Conservation (phyloP, 2,797 vertebrate genomes). For the Sebastes ruberrimus region DNA sequence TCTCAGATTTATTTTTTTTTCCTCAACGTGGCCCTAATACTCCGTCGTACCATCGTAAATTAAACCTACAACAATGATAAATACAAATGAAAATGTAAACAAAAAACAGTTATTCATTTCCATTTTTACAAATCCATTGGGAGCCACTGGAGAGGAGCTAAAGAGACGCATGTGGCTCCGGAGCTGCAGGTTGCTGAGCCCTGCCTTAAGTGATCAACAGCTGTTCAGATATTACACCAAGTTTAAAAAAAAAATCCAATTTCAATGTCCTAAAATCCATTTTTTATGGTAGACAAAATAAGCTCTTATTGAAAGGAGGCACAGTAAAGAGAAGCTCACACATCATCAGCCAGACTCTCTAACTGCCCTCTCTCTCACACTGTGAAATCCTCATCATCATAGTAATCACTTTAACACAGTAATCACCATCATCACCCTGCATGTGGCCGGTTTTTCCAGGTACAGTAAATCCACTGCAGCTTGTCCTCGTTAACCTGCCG, state of each 20-base stretch:
- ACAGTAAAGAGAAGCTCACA: not conserved
- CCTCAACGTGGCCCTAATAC: no score
- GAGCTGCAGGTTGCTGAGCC: no score
- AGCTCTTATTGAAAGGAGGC: not conserved
- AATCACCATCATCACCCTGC: not conserved
- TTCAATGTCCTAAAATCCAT: not conserved
- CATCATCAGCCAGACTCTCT: not conserved
- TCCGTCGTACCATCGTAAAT: no score
- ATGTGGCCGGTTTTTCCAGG: conserved; percentile 10
- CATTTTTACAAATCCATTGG: no score
- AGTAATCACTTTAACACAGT: not conserved
- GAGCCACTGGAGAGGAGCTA: no score
- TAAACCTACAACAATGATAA: no score
- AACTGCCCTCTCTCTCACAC: not conserved
- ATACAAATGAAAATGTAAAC: no score
- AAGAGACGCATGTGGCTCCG: no score
- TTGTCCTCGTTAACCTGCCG: conserved; percentile 44
- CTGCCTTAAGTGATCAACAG: not conserved
- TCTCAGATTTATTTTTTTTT: no score
- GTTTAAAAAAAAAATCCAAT: not conserved
- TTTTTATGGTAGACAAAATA: not conserved
- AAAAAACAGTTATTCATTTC: no score
- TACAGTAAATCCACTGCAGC: conserved; percentile 26
- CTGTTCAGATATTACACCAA: not conserved
- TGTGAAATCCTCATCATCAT: not conserved